Evolutionary conservation across 1,140 invertebrate species (phyloP).

Genomic region (Aphaenogaster floridana): DNA sequence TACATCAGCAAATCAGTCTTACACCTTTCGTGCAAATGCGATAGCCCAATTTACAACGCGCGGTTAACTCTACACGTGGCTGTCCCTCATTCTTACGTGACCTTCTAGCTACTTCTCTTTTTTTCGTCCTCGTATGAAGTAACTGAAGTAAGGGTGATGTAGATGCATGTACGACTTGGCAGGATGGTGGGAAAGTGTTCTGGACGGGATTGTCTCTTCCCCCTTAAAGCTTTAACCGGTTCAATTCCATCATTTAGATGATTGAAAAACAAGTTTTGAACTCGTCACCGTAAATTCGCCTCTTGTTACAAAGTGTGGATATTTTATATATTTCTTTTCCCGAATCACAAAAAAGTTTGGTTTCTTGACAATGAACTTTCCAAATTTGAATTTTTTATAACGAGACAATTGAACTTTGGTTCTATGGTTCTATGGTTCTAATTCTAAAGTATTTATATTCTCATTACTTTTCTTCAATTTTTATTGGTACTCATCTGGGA

Average conservation of each 20-base stretch:
- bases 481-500: neutral
- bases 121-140: constrained; percentile 13
- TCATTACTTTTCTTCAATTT: neutral
- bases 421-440: neutral
- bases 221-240: constrained; percentile 54
- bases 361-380: neutral
- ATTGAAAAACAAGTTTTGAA: constrained; percentile 15
- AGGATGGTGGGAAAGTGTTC: constrained; percentile 47
- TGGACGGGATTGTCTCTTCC: constrained; percentile 48
- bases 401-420: neutral
- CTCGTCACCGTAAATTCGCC: neutral
- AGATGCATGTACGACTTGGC: constrained; percentile 13
- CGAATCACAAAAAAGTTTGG: neutral
- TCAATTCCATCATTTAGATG: constrained; percentile 26
- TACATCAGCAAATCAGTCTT: constrained; percentile 58
- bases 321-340: neutral
- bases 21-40: constrained; percentile 49
- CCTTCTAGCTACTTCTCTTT: constrained; percentile 4
- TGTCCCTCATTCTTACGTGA: constrained; percentile 17
- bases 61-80: constrained; percentile 41
- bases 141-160: neutral
- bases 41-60: constrained; percentile 47
- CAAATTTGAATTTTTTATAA: neutral
- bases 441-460: neutral
- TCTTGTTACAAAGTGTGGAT: neutral